phyloP scores from a whole-genome alignment of 2,888 invertebrate genomes.

The Xylocampa areola region DNA sequence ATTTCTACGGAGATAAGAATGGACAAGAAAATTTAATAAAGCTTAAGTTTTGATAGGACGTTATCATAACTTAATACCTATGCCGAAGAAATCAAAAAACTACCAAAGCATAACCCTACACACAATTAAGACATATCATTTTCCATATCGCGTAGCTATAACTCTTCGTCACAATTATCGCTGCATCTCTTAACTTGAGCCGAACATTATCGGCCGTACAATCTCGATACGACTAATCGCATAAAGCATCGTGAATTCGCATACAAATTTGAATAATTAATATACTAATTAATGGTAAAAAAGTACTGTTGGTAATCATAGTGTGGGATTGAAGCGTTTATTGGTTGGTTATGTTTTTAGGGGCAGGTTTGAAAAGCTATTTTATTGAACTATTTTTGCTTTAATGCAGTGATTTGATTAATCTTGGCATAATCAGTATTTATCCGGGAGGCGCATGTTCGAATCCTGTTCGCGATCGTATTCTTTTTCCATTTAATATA shows the following conservation, averaged over 20 bases:
- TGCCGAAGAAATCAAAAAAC: too few relatives aligned
- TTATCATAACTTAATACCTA: too few relatives aligned
- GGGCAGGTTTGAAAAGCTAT: slow-evolving; percentile 16
- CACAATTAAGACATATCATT: background rate
- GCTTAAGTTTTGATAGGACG: too few relatives aligned
- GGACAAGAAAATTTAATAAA: too few relatives aligned
- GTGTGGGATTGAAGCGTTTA: slow-evolving; percentile 71
- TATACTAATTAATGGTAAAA: slow-evolving; percentile 85
- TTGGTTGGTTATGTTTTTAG: slow-evolving; percentile 33
- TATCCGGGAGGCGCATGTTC: too few relatives aligned
- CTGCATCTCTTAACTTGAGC: slow-evolving; percentile 32
- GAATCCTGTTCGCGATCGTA: too few relatives aligned
- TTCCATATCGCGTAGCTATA: slow-evolving; percentile 4
- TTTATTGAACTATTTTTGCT: too few relatives aligned
- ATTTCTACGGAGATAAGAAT: too few relatives aligned
- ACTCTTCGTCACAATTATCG: slow-evolving; percentile 29
- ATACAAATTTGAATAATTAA: slow-evolving; percentile 87
- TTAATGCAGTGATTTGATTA: too few relatives aligned
- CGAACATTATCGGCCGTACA: slow-evolving; percentile 58
- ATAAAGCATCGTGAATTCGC: slow-evolving; percentile 85
- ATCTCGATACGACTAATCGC: slow-evolving; percentile 83
- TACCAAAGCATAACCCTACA: too few relatives aligned
- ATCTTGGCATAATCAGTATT: too few relatives aligned
- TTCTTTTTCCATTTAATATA: too few relatives aligned
- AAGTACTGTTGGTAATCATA: slow-evolving; percentile 74